Evolutionary conservation across 1,140 invertebrate species (phyloP), one percentile per base, ranked within the genome.

Genomic region (Babylonia areolata): DNA sequence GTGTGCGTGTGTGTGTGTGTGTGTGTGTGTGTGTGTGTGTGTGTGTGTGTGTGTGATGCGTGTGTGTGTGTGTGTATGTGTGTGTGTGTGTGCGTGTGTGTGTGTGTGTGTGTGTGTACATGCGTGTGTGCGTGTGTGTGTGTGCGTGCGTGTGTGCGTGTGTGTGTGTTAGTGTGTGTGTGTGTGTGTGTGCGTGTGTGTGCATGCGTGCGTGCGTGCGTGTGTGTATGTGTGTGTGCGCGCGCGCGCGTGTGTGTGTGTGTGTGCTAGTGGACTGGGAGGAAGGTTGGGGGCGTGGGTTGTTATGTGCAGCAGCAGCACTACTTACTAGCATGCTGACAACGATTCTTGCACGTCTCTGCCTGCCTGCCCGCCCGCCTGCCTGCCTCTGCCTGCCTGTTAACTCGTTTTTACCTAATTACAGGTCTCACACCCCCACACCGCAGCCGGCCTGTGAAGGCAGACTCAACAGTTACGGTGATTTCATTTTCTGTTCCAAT

Each of bases 141-240:
- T 73, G 69, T 35, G 69, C 35, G 69, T 73, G 20, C 23, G 31
- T 73, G 69, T 73, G 69, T 73, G 69, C 35, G 69, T 73, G 69
- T 73, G 69, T 35, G 20, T 73, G 69, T 35, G 69, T 73, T 17
- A 6, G 69, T 73, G 69, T 35, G 69, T 35, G 33, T 35, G 69
- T 73, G 69, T 73, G 69, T 17, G 69, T 73, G 69, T 73, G 69
- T 35, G 69, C 35, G 69, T 73, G 69, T 73, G 69, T 35, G 69
- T 37, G 69, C 31, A 31, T 37, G 69, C 20, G 69, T 37, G 69
- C 20, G 23, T 73, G 69, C 35, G n/a, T 73, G 17, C 23, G 58
- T 64, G 58, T 64, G 58, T 64, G 58, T 64, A 17, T 64, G 58
- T 64, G 28, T 28, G 58, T 64, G 58, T 64, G 58, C 23, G 3